Evolutionary conservation across 2,113 vertebrate genomes (phyloP).

Genomic region (Erythrolamprus reginae): DNA sequence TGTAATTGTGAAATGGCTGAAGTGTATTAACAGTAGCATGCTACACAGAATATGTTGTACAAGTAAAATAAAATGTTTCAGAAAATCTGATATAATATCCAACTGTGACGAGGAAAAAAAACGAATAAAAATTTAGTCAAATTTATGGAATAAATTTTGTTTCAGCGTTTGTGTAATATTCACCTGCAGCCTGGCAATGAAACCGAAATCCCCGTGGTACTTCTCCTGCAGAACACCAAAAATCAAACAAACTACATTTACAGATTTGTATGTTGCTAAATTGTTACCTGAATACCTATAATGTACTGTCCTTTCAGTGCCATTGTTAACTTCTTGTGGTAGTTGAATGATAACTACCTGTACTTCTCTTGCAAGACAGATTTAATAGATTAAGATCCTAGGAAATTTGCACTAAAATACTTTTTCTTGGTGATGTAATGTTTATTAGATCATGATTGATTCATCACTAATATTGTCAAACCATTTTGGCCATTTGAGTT

Average conservation of each 20-base stretch:
- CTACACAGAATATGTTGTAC: not conserved
- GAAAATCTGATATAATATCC: not conserved
- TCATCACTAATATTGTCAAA: not conserved
- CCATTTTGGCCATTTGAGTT: not conserved
- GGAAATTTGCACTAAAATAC: not conserved
- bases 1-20: not conserved
- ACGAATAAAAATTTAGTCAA: not conserved
- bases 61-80: not conserved
- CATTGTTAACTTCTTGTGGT: not conserved
- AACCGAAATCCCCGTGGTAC: conserved; percentile 77
- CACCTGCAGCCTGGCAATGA: conserved; percentile 76
- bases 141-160: not conserved
- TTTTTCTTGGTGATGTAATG: not conserved
- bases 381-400: not conserved
- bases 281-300: not conserved
- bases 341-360: not conserved
- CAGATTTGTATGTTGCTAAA: not conserved
- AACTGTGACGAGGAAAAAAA: not conserved
- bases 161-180: conserved; percentile 27
- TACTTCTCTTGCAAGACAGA: not conserved
- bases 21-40: not conserved
- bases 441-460: no score
- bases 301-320: not conserved
- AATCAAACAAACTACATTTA: not conserved
- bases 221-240: conserved; percentile 57